These are phyloP conservation scores for Liasis olivaceus DNA, from an alignment of 2,797 vertebrate species.

Conservation along the genomic window DNA sequence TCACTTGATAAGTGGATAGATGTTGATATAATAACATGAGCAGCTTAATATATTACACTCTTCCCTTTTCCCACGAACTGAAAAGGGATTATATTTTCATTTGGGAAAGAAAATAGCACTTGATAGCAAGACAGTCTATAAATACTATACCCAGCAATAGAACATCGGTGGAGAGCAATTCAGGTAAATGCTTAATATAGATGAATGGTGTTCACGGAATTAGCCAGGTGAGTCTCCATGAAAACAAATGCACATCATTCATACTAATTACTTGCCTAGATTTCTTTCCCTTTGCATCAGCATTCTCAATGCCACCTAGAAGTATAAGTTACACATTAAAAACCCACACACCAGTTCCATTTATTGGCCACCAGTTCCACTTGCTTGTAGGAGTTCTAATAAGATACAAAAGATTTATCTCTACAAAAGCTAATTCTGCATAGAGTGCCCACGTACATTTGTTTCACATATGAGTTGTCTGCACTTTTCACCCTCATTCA, in stretches of 20 bases:
- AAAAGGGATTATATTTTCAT: not conserved
- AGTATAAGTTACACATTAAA: not conserved
- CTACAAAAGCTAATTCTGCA: not conserved
- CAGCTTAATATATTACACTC: not conserved
- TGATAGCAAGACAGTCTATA: conserved; percentile 2
- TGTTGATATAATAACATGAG: conserved; percentile 12
- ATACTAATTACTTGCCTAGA: conserved; percentile 23
- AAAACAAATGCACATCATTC: conserved; percentile 30
- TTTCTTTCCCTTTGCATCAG: conserved; percentile 22
- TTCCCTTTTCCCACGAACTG: not conserved
- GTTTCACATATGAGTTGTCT: not conserved
- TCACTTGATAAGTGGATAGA: not conserved
- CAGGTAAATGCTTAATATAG: conserved; percentile 24
- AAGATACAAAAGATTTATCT: conserved; percentile 8
- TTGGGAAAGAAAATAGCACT: not conserved
- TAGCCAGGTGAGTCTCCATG: conserved; percentile 12
- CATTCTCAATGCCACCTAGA: conserved; percentile 3
- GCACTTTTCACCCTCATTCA: not conserved
- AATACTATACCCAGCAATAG: not conserved
- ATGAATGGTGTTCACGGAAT: conserved; percentile 17
- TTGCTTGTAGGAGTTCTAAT: not conserved
- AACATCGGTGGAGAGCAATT: conserved; percentile 7
- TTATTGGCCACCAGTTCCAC: not conserved
- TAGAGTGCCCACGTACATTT: not conserved
- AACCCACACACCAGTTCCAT: not conserved